These are phyloP conservation scores for Brachyptera risi DNA, from an alignment of 2,888 invertebrate species.

Conservation along the genomic window DNA sequence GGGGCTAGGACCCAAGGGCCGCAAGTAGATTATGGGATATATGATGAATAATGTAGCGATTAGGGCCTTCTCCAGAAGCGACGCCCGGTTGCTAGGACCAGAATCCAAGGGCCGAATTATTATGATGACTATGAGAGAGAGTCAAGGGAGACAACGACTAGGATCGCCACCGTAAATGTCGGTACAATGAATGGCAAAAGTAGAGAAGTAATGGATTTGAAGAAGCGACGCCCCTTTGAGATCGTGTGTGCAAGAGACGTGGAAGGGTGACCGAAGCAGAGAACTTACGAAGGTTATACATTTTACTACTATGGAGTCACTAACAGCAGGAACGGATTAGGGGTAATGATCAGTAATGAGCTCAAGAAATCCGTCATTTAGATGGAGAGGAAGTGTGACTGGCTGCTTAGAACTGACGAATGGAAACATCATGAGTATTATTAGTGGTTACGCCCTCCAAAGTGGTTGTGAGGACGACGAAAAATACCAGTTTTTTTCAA, in stretches of 20 bases:
- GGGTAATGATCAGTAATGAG: neutral
- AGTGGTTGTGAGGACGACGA: neutral
- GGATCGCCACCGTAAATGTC: neutral
- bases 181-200: neutral
- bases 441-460: neutral
- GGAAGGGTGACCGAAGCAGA: neutral
- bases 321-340: neutral
- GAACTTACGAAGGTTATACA: neutral
- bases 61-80: neutral
- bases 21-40: neutral
- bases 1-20: neutral
- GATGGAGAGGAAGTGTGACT: neutral
- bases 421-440: neutral
- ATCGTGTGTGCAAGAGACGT: neutral
- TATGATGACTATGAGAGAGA: neutral
- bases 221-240: neutral
- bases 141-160: neutral
- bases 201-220: neutral
- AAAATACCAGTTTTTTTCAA: neutral
- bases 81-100: neutral
- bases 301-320: neutral
- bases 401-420: neutral
- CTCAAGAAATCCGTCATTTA: neutral
- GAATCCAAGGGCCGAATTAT: neutral
- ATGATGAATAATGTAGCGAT: neutral